Base-by-base conservation (phyloP, 1,140 invertebrate species). In the Calephelis virginiensis region DNA sequence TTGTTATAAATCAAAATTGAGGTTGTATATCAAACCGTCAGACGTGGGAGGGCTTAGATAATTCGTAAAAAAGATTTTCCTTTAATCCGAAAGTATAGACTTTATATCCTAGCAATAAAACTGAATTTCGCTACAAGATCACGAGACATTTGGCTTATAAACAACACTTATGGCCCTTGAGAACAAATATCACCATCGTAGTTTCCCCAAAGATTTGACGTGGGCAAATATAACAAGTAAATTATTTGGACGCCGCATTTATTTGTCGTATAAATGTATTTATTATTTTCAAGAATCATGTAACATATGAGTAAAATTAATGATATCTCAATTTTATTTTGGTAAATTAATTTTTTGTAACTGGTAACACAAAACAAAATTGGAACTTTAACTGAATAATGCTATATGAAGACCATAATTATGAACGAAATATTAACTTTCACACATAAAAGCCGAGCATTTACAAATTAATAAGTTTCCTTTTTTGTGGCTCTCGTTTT, bases 151-250 rank as follows among this genome's bases (percentile, higher is more conserved):
- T 8, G 8, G 8, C 40, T 43, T 43, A 43, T 43, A 43, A 43
- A 43, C 40, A 43, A 43, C 40, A 43, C 40, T 43, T 43, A 56
- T 11, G 28, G 11, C 50, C 50, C 50, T 12, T 6, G 50, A 11
- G 50, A 56, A 56, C 50, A 28, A 56, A 56, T 56, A 56, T 56
- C 10, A 28, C 14, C 17, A 28, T 56, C 28, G 53, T 12, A 28
- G 17, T 56, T 56, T 12, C 53, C 28, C 17, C 17, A 28, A 14
- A 37, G 40, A 43, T 43, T 28, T 17, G 53, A 56, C 9, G 53
- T 28, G 53, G 17, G 53, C 53, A 37, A 56, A 53, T 28, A 56
- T 56, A 56, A 56, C 53, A 56, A 7, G 53, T 28, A 56, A 56
- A 56, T 56, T 56, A 28, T 56, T 56, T 28, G 6, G 17, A 37